Conservation (phyloP, 2,888 invertebrate species). For the Cynaeus angustus region DNA sequence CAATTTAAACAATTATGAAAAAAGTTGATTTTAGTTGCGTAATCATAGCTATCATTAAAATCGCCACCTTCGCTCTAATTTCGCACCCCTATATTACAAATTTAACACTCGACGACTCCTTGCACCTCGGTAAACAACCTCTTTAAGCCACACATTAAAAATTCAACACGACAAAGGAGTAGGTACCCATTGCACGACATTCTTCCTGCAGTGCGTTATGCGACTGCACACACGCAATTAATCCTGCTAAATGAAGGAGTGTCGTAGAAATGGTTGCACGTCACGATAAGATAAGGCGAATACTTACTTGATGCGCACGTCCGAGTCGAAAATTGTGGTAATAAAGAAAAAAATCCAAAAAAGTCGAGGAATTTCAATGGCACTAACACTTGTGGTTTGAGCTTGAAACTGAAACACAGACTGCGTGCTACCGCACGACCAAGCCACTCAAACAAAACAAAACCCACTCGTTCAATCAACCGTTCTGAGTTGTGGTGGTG, state of each 20-base stretch:
- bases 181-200: background rate
- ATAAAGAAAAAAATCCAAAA: slow-evolving; percentile 1
- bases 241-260: background rate
- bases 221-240: slow-evolving; percentile 1
- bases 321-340: background rate
- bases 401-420: slow-evolving; percentile 39
- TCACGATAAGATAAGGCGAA: slow-evolving; percentile 6
- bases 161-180: background rate
- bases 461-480: slow-evolving; percentile 43
- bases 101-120: background rate
- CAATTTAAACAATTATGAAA: background rate
- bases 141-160: slow-evolving; percentile 10
- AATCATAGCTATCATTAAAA: slow-evolving; percentile 7
- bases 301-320: slow-evolving; percentile 9
- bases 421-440: slow-evolving; percentile 40
- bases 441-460: slow-evolving; percentile 42
- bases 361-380: slow-evolving; percentile 2
- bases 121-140: background rate
- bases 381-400: slow-evolving; percentile 24
- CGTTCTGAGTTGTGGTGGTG: slow-evolving; percentile 41
- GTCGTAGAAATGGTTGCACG: background rate
- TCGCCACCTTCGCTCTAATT: slow-evolving; percentile 1
- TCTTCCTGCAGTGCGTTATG: background rate
- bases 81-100: background rate
- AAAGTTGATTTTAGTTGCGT: slow-evolving; percentile 2